Percentiles rank a stretch among this genome's conserved stretches.
phyloP scores from a whole-genome alignment of 2,888 invertebrate genomes.

The Drymonia ruficornis region DNA sequence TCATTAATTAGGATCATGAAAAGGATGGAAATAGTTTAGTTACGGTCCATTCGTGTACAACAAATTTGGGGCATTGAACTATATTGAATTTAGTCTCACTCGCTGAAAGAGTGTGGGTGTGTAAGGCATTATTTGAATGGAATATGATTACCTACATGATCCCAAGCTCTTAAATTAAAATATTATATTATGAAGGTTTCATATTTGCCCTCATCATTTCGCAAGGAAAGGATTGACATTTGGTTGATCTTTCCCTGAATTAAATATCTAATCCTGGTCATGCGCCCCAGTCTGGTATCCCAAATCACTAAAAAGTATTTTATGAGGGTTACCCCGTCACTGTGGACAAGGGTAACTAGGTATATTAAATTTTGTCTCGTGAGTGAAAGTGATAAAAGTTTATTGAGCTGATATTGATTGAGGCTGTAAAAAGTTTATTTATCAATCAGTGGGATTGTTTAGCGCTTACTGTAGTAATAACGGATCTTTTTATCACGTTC shows the following conservation, averaged over 20 bases:
- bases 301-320: constrained; percentile 26
- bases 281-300: constrained; percentile 10
- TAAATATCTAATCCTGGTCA: constrained; percentile 7
- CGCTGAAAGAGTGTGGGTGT: too few species aligned
- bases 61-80: too few species aligned
- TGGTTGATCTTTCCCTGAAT: constrained; percentile 1
- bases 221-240: constrained; percentile 1
- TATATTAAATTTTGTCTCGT: constrained; percentile 6
- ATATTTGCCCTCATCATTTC: neutral
- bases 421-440: constrained; percentile 7
- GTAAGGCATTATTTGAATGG: too few species aligned
- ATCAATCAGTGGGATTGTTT: constrained; percentile 7
- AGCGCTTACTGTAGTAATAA: neutral
- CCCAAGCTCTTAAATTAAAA: too few species aligned
- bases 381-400: constrained; percentile 9
- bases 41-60: too few species aligned
- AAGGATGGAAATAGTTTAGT: too few species aligned
- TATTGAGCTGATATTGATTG: constrained; percentile 1
- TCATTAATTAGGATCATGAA: too few species aligned
- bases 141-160: too few species aligned
- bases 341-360: constrained; percentile 12
- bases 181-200: neutral
- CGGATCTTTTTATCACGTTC: neutral
- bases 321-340: constrained; percentile 11
- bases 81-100: too few species aligned